Evolutionary conservation across 2,113 vertebrate species (phyloP).

Genomic region (Phodopus roborovskii): DNA sequence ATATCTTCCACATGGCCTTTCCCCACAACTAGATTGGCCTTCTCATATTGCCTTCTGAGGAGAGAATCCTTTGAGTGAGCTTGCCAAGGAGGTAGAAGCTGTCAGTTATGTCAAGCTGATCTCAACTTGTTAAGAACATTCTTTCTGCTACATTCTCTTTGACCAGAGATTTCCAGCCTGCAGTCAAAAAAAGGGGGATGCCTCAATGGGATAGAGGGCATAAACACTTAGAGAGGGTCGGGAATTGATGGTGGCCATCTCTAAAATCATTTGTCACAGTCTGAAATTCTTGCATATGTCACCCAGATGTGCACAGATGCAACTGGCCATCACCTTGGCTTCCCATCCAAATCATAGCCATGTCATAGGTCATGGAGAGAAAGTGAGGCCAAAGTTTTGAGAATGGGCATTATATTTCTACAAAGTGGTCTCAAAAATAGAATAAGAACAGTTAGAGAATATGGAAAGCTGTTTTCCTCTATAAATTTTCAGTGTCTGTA

Average conservation of each 20-base stretch:
- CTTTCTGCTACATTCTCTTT: neutral
- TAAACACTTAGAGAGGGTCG: neutral
- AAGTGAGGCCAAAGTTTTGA: neutral
- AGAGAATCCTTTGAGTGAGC: neutral
- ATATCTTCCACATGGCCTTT: neutral
- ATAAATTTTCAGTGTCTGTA: neutral
- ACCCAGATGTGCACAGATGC: neutral
- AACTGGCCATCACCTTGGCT: neutral
- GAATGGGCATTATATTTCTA: neutral
- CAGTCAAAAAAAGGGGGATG: neutral
- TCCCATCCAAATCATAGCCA: neutral
- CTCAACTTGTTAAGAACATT: neutral
- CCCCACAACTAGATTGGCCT: neutral
- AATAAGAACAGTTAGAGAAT: neutral
- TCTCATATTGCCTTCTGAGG: neutral
- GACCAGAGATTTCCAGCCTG: neutral
- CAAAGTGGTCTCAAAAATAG: slow-evolving; percentile 37
- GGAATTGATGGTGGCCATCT: neutral
- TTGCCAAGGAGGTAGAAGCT: neutral
- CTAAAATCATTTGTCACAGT: neutral
- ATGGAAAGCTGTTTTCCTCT: neutral
- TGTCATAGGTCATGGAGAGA: neutral
- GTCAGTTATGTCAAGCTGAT: neutral
- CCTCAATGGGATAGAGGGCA: neutral
- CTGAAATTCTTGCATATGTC: neutral